phyloP scores from a whole-genome alignment of 2,113 vertebrate species.

The Empidonax traillii region DNA sequence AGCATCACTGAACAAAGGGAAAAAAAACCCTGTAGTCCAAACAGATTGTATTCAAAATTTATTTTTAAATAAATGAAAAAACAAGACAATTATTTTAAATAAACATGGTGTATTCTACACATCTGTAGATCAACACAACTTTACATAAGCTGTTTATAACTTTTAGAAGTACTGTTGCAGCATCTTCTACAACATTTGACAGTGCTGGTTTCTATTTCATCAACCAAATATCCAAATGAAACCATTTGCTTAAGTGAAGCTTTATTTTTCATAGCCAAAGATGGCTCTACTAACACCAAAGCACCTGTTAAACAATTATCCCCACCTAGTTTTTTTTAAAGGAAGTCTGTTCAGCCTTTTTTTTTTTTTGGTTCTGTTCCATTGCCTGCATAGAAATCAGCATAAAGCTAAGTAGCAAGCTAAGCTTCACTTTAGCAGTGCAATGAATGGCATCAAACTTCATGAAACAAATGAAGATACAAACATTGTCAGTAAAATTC shows the following conservation, averaged over 20 bases:
- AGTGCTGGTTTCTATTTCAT: slow-evolving; percentile 58
- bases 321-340: slow-evolving; percentile 64
- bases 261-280: slow-evolving; percentile 69
- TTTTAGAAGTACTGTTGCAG: slow-evolving; percentile 64
- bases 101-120: slow-evolving; percentile 70
- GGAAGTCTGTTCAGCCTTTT: slow-evolving; percentile 75
- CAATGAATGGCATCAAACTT: slow-evolving; percentile 78
- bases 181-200: slow-evolving; percentile 53
- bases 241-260: slow-evolving; percentile 65
- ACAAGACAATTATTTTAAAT: slow-evolving; percentile 80
- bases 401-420: slow-evolving; percentile 69
- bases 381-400: slow-evolving; percentile 72
- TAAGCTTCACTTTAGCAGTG: slow-evolving; percentile 73
- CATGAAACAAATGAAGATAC: slow-evolving; percentile 60
- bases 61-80: slow-evolving; percentile 76
- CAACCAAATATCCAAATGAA: slow-evolving; percentile 47
- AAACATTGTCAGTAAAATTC: slow-evolving; percentile 65
- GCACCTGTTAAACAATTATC: slow-evolving; percentile 68
- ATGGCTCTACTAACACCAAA: slow-evolving; percentile 72
- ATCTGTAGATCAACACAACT: slow-evolving; percentile 53
- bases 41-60: slow-evolving; percentile 79
- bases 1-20: neutral
- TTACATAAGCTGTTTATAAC: slow-evolving; percentile 66
- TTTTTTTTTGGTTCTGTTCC: slow-evolving; percentile 64
- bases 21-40: neutral